Conservation (phyloP, 1,140 invertebrate genomes). For the Lepidurus arcticus region DNA sequence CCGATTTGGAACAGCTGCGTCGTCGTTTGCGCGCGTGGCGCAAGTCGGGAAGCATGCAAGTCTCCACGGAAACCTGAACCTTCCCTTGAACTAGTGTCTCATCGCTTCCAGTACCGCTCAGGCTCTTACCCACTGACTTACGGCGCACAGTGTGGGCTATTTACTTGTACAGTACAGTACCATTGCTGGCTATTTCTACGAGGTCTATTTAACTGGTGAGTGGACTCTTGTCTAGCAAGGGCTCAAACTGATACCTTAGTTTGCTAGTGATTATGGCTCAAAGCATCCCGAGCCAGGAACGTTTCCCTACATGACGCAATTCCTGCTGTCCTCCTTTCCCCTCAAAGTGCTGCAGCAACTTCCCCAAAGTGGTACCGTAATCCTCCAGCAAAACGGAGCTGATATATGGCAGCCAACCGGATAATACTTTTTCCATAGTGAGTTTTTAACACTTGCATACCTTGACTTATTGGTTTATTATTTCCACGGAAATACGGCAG, state of each 20-base stretch:
- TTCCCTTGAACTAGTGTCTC: background rate
- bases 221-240: no score
- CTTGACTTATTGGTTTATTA: background rate
- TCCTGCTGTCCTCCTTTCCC: background rate
- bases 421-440: conserved; percentile 7
- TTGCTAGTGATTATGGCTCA: background rate
- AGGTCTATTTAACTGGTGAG: no score
- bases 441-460: background rate
- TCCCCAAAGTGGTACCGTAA: background rate
- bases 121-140: background rate
- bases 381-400: background rate
- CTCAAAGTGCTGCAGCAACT: background rate
- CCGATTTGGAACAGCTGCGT: conserved; percentile 13
- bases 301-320: background rate
- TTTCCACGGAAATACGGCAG: background rate
- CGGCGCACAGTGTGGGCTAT: background rate
- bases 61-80: background rate
- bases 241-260: background rate
- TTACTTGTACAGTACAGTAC: background rate
- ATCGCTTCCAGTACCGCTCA: background rate
- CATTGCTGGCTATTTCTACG: no score
- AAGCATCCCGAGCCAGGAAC: background rate
- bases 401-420: conserved; percentile 7
- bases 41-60: background rate
- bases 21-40: background rate